phyloP scores from a whole-genome alignment of 2,888 invertebrate species.

The Julus scandinavius region DNA sequence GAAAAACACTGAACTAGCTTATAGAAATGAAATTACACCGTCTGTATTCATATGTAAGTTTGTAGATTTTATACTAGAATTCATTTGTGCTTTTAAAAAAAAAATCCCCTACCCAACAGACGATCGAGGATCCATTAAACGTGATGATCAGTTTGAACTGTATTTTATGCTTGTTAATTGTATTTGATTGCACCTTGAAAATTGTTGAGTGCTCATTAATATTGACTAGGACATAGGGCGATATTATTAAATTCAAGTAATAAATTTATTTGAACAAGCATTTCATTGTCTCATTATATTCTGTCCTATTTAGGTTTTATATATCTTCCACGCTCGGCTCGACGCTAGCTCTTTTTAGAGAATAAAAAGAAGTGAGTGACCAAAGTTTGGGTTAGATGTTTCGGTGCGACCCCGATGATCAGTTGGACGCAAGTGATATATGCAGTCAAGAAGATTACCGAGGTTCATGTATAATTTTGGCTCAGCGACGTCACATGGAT shows the following conservation, averaged over 20 bases:
- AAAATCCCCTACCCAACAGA: background rate
- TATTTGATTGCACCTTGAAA: constrained; percentile 48
- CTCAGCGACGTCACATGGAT: too few relatives aligned
- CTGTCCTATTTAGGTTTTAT: background rate
- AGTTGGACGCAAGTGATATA: background rate
- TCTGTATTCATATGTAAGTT: background rate
- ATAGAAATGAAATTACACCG: too few relatives aligned
- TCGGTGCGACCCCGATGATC: too few relatives aligned
- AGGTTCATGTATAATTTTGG: too few relatives aligned
- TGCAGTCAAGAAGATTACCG: too few relatives aligned
- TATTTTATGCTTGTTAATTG: constrained; percentile 42
- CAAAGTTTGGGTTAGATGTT: too few relatives aligned
- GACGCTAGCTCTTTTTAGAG: too few relatives aligned
- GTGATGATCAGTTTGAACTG: constrained; percentile 15
- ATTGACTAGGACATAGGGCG: constrained; percentile 11
- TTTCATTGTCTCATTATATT: background rate
- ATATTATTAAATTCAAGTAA: constrained; percentile 49
- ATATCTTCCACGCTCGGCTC: background rate
- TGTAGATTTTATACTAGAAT: background rate
- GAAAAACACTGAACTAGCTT: too few relatives aligned
- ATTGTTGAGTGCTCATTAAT: constrained; percentile 49
- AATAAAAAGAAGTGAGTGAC: too few relatives aligned
- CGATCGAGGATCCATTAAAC: background rate
- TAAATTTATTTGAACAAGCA: constrained; percentile 48
- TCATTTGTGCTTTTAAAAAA: background rate